These are phyloP conservation scores for Hartigia nigra DNA, from an alignment of 2,888 invertebrate genomes.

Conservation along the genomic window DNA sequence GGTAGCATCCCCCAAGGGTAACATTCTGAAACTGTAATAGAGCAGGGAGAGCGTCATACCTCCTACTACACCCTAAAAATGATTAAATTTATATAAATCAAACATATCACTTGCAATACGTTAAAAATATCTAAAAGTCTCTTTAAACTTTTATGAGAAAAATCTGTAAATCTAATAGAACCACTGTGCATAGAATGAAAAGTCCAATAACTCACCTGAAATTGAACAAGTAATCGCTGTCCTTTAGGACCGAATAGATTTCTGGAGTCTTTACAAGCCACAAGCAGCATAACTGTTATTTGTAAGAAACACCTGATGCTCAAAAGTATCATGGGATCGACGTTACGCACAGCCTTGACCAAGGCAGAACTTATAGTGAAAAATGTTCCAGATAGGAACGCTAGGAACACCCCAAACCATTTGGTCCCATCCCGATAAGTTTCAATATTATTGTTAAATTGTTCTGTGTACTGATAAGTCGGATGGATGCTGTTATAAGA, in stretches of 20 bases:
- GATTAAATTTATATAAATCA: background rate
- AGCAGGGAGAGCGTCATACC: conserved; percentile 65
- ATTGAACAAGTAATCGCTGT: conserved; percentile 59
- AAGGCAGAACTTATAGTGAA: conserved; percentile 66
- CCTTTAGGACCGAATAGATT: conserved; percentile 62
- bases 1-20: conserved; percentile 68
- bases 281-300: conserved; percentile 58
- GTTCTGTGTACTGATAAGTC: conserved; percentile 55
- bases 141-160: background rate
- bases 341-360: conserved; percentile 63
- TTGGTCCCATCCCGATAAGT: conserved; percentile 56
- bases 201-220: conserved; percentile 51
- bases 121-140: background rate
- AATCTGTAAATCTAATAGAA: background rate
- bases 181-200: background rate
- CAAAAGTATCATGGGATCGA: conserved; percentile 66
- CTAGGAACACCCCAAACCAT: conserved; percentile 64
- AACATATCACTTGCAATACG: background rate
- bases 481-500: conserved; percentile 62
- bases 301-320: conserved; percentile 63
- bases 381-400: conserved; percentile 67
- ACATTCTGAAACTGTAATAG: conserved; percentile 66
- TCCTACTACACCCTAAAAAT: conserved; percentile 64
- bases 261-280: conserved; percentile 54
- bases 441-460: conserved; percentile 55